phyloP scores from a whole-genome alignment of 2,797 vertebrate genomes.

The Orientallactaga sibirica region DNA sequence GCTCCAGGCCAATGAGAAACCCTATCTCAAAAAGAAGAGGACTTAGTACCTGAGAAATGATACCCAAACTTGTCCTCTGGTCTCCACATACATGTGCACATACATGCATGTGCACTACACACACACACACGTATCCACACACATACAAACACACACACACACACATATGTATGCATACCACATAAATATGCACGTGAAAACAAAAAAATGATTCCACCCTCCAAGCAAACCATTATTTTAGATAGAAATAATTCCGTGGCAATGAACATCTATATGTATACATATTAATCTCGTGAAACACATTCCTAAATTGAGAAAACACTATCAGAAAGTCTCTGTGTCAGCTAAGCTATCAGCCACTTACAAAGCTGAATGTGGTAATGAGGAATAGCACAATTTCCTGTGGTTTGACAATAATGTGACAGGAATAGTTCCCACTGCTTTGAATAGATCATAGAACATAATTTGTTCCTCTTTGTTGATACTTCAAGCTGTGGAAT shows the following conservation, averaged over 20 bases:
- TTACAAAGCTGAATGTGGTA: conserved; percentile 68
- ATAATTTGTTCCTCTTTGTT: conserved; percentile 10
- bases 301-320: conserved; percentile 64
- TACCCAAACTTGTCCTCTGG: too few species aligned
- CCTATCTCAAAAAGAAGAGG: too few species aligned
- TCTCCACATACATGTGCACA: too few species aligned
- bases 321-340: conserved; percentile 36
- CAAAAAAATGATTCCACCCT: background rate
- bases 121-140: too few species aligned
- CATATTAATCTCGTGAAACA: conserved; percentile 28
- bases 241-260: background rate
- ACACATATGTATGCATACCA: too few species aligned
- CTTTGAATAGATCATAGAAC: conserved; percentile 61
- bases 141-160: too few species aligned
- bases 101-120: too few species aligned
- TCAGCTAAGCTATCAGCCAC: conserved; percentile 53
- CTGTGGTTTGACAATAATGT: conserved; percentile 70
- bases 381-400: conserved; percentile 74
- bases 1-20: too few species aligned
- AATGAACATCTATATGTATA: background rate
- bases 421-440: conserved; percentile 70
- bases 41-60: too few species aligned
- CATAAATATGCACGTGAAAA: too few species aligned
- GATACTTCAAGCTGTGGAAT: conserved; percentile 40
- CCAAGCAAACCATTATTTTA: conserved; percentile 1